These are phyloP conservation scores for Rhinogobius similis DNA, from an alignment of 2,113 vertebrate genomes.

Conservation along the genomic window DNA sequence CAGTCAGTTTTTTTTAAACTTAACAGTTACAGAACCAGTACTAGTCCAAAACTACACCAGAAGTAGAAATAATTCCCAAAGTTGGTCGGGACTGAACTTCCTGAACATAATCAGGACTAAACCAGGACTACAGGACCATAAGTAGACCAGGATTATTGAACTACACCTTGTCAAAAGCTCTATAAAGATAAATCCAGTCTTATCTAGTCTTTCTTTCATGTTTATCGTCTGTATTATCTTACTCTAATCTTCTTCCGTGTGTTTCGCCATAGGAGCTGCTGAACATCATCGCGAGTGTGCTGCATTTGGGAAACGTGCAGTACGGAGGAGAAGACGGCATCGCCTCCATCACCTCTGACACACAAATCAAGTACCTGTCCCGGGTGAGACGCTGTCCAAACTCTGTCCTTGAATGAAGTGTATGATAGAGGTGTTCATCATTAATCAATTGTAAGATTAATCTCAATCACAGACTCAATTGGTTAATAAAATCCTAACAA, in stretches of 20 bases:
- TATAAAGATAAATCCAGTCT: not conserved
- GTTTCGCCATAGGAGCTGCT: conserved; percentile 83
- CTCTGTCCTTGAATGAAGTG: not conserved
- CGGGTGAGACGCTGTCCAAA: conserved; percentile 77
- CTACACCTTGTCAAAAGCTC: not conserved
- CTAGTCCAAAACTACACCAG: too few species aligned
- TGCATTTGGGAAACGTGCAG: conserved; percentile 95
- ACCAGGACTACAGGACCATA: too few species aligned
- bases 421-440: not conserved
- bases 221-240: not conserved
- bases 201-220: not conserved
- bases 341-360: conserved; percentile 89
- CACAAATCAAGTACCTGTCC: conserved; percentile 93
- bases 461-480: too few species aligned
- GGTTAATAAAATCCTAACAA: too few species aligned
- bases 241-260: not conserved
- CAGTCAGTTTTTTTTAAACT: too few species aligned
- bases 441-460: too few species aligned
- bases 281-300: conserved; percentile 92
- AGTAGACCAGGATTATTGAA: too few species aligned
- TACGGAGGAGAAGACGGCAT: conserved; percentile 88
- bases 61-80: not conserved
- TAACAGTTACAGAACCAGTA: too few species aligned
- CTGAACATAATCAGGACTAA: not conserved
- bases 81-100: not conserved